Percentiles rank a stretch among this genome's conserved stretches.
Evolutionary conservation across 2,113 vertebrate genomes (phyloP).

Genomic region (Dipodomys merriami): DNA sequence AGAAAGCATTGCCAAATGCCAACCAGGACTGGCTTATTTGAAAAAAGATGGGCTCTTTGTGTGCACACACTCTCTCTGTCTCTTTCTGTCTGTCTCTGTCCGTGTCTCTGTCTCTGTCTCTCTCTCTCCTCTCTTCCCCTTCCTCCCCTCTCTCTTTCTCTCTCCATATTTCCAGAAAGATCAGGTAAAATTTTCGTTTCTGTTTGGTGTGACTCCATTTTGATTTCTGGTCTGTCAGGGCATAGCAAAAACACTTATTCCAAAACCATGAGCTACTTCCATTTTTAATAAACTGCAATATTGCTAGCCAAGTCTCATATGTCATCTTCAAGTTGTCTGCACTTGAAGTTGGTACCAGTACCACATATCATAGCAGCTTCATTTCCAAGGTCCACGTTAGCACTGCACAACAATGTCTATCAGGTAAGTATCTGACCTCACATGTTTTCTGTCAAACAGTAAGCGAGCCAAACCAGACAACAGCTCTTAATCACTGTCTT

Average conservation of each 20-base stretch:
- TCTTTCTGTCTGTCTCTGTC: too few species aligned
- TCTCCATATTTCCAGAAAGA: background rate
- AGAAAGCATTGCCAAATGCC: background rate
- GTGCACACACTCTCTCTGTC: too few species aligned
- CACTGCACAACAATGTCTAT: background rate
- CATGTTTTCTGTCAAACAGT: background rate
- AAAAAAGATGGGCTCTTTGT: background rate
- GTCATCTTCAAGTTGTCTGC: background rate
- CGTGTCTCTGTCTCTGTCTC: too few species aligned
- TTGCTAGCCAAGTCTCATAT: background rate
- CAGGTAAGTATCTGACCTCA: background rate
- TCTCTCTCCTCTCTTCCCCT: too few species aligned
- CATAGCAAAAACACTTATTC: background rate
- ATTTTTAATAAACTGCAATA: too few species aligned
- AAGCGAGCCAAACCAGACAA: background rate
- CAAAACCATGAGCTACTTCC: background rate
- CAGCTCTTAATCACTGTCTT: slow-evolving; percentile 52
- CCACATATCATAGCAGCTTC: accelerated
- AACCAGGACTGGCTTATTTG: background rate
- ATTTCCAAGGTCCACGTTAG: background rate
- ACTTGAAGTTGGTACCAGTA: background rate
- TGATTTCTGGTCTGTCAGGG: background rate
- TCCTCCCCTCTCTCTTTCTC: background rate
- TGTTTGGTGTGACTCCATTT: background rate
- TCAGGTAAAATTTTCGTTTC: background rate